Percentiles rank a stretch among this genome's conserved stretches.
These are phyloP conservation scores for Hydrozoanthus gracilis DNA, from an alignment of 92 coral and sea anemone genomes.

Conservation along the genomic window DNA sequence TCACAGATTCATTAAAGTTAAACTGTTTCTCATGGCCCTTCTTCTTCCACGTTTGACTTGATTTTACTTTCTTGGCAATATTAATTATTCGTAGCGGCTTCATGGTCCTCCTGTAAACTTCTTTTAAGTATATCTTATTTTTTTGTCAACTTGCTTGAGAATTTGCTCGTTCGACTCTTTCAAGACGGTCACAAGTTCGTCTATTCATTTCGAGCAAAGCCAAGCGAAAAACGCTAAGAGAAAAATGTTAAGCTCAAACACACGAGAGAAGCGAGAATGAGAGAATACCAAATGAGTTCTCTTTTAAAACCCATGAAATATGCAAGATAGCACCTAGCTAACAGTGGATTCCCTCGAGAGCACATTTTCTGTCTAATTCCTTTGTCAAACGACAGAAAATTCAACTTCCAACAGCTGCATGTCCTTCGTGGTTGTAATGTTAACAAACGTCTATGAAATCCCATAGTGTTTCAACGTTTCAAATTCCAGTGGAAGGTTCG, in stretches of 20 bases:
- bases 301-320: too few species aligned
- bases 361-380: too few species aligned
- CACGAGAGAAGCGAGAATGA: neutral
- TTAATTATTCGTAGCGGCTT: neutral
- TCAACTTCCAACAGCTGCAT: too few species aligned
- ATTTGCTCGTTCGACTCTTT: neutral
- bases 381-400: too few species aligned
- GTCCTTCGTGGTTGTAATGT: too few species aligned
- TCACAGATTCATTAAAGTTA: constrained; percentile 4
- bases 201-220: constrained; percentile 27
- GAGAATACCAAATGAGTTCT: too few species aligned
- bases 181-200: constrained; percentile 3
- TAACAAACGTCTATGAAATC: too few species aligned
- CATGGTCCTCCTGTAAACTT: constrained; percentile 21
- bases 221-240: constrained; percentile 6
- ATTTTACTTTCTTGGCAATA: constrained; percentile 1
- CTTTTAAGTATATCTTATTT: neutral
- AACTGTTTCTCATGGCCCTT: constrained; percentile 15
- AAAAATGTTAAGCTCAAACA: neutral
- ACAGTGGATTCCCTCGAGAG: too few species aligned
- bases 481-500: too few species aligned
- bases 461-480: too few species aligned
- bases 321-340: too few species aligned
- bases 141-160: constrained; percentile 6
- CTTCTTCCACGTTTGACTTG: constrained; percentile 12